Evolutionary conservation across 2,797 vertebrate species (phyloP).

Genomic region (Coendou prehensilis): DNA sequence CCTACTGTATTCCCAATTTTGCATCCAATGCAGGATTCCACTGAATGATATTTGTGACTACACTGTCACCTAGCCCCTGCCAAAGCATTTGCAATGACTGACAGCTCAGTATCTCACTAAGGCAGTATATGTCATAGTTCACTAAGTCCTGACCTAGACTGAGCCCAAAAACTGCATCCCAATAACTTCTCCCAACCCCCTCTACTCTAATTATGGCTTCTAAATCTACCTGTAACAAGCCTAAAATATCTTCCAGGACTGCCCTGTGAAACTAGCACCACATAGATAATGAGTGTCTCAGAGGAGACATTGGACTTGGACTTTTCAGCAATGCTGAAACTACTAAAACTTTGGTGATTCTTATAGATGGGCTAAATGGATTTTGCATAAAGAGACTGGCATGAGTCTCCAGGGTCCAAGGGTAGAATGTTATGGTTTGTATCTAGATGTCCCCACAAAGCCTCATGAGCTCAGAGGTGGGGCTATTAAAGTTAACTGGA

Average conservation of each 20-base stretch:
- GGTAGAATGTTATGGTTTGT: background rate
- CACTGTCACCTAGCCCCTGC: background rate
- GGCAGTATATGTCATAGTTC: background rate
- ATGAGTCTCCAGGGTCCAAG: background rate
- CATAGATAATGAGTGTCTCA: background rate
- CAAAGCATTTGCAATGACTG: background rate
- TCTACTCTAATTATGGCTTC: background rate
- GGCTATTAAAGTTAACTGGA: background rate
- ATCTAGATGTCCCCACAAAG: background rate
- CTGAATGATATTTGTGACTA: background rate
- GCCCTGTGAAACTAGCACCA: background rate
- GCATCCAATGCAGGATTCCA: background rate
- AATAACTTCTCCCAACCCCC: background rate
- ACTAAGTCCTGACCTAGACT: background rate
- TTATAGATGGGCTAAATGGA: background rate
- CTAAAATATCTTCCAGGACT: background rate
- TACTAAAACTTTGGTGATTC: background rate
- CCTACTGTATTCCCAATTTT: background rate
- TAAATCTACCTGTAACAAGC: background rate
- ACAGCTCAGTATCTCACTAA: background rate
- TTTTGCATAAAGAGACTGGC: background rate
- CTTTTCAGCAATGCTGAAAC: background rate
- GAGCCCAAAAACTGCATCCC: background rate
- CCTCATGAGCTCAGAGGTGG: background rate
- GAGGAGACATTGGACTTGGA: background rate